Evolutionary conservation across 2,113 vertebrate genomes (phyloP), one percentile per base, ranked within the genome.

Genomic region (Lates calcarifer): DNA sequence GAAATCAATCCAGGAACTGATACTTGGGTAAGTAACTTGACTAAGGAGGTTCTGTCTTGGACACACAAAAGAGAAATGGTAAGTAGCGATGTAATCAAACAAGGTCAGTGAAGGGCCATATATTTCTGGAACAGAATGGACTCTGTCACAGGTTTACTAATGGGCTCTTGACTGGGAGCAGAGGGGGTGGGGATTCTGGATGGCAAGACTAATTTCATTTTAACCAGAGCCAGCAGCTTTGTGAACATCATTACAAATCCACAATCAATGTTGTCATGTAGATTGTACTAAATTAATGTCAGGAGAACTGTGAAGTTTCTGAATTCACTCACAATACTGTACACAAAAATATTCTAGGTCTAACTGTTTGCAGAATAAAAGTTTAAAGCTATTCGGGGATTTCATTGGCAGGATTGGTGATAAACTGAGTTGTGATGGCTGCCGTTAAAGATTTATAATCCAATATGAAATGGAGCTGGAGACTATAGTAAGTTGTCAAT

Each of bases 141-240:
- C 79, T 73, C 83, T 89, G 87, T 90, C 89, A 84, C 81, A 39
- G 81, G 69, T 81, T 91, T 88, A 92, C 90, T 92, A 91, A 91
- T 90, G 83, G 87, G 39, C 79, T 88, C 77, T 89, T 86, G 87
- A 90, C 83, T 85, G 60, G 89, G 82, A 77, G 75, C 11, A 26
- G 62, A 61, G 73, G 63, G 66, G 77, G 43, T 33, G 64, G 72
- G 43, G 74, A 69, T 74, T 62, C 68, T 56, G 11, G 62, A 78
- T 77, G 10, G 74, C 57, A 74, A 83, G 73, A 84, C 71, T 66
- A 83, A 89, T 89, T 89, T 78, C 56, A 81, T 85, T 87, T 71
- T 71, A 86, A 84, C 64, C 69, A 82, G 72, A 56, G 78, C 47
- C 62, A 62, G 74, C 64, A 77, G 70, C 83, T 82, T 64, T 39